Evolutionary conservation across 2,113 vertebrate species (phyloP).

Genomic region (Bubo scandiacus): DNA sequence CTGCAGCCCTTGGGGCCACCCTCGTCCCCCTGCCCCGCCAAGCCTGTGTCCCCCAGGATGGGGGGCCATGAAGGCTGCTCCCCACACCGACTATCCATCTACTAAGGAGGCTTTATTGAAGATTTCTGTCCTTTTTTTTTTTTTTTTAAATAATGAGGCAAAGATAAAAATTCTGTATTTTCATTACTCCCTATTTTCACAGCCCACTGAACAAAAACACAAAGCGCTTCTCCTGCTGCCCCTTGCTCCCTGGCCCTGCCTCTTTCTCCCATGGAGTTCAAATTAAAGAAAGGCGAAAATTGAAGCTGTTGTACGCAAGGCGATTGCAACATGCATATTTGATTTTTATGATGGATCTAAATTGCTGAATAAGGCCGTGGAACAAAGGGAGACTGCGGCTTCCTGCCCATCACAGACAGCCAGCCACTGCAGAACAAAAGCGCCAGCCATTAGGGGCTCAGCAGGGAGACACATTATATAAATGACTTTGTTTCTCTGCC

Average conservation of each 20-base stretch:
- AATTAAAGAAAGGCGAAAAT: constrained; percentile 78
- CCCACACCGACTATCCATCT: not conserved
- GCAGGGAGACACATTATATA: constrained; percentile 79
- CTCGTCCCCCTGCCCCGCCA: not conserved
- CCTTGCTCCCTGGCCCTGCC: constrained; percentile 64
- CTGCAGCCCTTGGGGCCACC: not conserved
- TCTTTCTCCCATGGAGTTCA: constrained; percentile 73
- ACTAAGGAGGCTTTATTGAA: not conserved
- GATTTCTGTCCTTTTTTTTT: not conserved
- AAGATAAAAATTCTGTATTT: constrained; percentile 68
- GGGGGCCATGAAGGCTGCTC: not conserved
- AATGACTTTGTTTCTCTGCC: constrained; percentile 76
- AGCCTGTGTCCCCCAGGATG: not conserved
- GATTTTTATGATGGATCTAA: constrained; percentile 82
- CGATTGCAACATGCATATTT: constrained; percentile 80
- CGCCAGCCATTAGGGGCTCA: constrained; percentile 76
- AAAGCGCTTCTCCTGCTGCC: constrained; percentile 61
- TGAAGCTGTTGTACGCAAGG: constrained; percentile 72
- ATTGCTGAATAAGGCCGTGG: constrained; percentile 78
- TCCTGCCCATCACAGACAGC: constrained; percentile 75
- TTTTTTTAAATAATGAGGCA: constrained; percentile 48
- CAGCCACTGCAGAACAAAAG: constrained; percentile 76
- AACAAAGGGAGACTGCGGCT: constrained; percentile 76
- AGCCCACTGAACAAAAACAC: constrained; percentile 74
- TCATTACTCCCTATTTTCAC: constrained; percentile 70